These are phyloP conservation scores for Manis crassicaudata DNA, from an alignment of 2,797 vertebrate genomes.

Conservation along the genomic window DNA sequence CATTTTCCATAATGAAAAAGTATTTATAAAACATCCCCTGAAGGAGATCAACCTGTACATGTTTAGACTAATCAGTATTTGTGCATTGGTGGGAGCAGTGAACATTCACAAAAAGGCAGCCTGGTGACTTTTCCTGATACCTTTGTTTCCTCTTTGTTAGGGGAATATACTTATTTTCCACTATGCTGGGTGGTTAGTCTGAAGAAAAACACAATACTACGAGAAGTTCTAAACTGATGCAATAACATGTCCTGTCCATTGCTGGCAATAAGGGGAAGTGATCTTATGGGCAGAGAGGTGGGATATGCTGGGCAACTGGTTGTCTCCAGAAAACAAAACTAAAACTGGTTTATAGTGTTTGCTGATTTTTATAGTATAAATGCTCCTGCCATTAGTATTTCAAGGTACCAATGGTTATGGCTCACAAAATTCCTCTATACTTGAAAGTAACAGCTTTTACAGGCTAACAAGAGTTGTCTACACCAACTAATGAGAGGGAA, in stretches of 20 bases:
- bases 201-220: not conserved
- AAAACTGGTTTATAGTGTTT: not conserved
- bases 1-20: not conserved
- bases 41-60: not conserved
- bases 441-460: not conserved
- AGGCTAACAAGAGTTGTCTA: not conserved
- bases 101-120: not conserved
- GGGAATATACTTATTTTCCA: not conserved
- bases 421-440: not conserved
- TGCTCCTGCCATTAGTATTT: not conserved
- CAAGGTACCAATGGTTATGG: not conserved
- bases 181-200: not conserved
- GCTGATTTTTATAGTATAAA: not conserved
- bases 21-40: slow-evolving; percentile 45
- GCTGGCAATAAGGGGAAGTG: not conserved
- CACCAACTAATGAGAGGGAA: not conserved
- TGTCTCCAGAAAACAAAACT: not conserved
- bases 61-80: not conserved
- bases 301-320: not conserved
- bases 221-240: not conserved
- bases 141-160: not conserved
- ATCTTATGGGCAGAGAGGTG: not conserved
- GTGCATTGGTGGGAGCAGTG: not conserved
- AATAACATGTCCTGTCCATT: not conserved
- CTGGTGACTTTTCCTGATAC: not conserved